Evolutionary conservation across 2,888 invertebrate species (phyloP).

Genomic region (Trissolcus brochymenae): DNA sequence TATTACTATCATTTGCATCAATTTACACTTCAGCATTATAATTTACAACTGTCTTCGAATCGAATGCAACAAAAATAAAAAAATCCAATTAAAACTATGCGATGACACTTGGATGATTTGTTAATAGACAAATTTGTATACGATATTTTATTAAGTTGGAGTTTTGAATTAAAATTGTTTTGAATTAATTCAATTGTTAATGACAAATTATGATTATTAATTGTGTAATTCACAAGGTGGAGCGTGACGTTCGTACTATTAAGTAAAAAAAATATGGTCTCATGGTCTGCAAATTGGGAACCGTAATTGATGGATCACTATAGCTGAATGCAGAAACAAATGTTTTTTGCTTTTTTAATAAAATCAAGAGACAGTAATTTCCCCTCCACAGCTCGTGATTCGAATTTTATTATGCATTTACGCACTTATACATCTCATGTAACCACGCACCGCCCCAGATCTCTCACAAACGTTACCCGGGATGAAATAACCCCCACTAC

Average conservation of each 20-base stretch:
- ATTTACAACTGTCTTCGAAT: no score
- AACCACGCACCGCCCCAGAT: conserved; percentile 69
- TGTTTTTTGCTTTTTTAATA: conserved; percentile 70
- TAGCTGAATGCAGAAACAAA: conserved; percentile 62
- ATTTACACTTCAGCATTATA: no score
- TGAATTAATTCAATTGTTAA: conserved; percentile 8
- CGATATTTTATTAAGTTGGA: no score
- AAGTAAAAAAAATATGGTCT: no score
- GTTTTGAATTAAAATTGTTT: not conserved
- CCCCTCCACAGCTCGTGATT: conserved; percentile 60
- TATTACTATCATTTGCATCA: no score
- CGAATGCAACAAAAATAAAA: no score
- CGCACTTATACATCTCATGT: conserved; percentile 74
- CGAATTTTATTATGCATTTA: conserved; percentile 76
- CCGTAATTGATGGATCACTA: conserved; percentile 18
- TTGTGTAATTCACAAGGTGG: not conserved
- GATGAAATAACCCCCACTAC: conserved; percentile 71
- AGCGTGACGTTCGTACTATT: no score
- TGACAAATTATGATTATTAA: conserved; percentile 4
- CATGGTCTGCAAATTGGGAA: conserved; percentile 15
- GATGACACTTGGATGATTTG: no score
- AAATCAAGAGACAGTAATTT: conserved; percentile 63
- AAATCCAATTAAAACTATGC: no score
- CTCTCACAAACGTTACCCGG: conserved; percentile 57
- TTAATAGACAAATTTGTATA: no score